These are phyloP conservation scores for Cataglyphis altisquamis DNA, from an alignment of 2,888 invertebrate genomes.

Conservation along the genomic window DNA sequence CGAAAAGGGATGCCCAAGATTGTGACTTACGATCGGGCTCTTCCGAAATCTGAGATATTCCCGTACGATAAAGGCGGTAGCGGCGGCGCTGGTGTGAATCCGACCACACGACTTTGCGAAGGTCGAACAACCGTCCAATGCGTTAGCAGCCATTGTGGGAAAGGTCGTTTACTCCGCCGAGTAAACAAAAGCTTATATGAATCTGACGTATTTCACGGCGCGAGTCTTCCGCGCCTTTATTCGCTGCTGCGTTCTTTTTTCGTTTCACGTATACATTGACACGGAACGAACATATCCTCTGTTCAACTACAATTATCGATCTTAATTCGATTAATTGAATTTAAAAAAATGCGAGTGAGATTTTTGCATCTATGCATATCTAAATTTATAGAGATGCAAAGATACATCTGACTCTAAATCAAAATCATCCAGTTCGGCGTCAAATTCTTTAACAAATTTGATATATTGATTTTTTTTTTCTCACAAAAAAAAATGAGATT, in stretches of 20 bases:
- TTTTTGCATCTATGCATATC: not conserved
- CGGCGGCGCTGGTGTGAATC: not conserved
- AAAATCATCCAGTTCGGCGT: not conserved
- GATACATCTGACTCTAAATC: not conserved
- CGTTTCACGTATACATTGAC: not conserved
- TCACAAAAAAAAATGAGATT: not conserved
- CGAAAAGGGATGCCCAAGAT: not conserved
- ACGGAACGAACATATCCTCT: not conserved
- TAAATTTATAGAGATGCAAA: not conserved
- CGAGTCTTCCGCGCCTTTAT: slow-evolving; percentile 12
- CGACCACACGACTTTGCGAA: slow-evolving; percentile 49
- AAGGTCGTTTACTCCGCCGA: slow-evolving; percentile 42
- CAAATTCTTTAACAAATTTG: not conserved
- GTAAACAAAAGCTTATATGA: slow-evolving; percentile 47
- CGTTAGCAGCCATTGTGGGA: slow-evolving; percentile 25
- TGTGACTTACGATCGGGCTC: slow-evolving; percentile 1
- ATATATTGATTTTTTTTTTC: not conserved
- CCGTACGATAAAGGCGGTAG: slow-evolving; percentile 11
- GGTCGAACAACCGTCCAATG: slow-evolving; percentile 47
- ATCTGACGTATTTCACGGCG: slow-evolving; percentile 3
- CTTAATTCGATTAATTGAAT: not conserved
- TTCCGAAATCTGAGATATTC: slow-evolving; percentile 38
- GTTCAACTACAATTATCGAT: not conserved
- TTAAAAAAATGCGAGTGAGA: not conserved
- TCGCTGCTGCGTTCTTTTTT: slow-evolving; percentile 3